phyloP scores from a whole-genome alignment of 2,888 invertebrate species.

The Cynaeus angustus region DNA sequence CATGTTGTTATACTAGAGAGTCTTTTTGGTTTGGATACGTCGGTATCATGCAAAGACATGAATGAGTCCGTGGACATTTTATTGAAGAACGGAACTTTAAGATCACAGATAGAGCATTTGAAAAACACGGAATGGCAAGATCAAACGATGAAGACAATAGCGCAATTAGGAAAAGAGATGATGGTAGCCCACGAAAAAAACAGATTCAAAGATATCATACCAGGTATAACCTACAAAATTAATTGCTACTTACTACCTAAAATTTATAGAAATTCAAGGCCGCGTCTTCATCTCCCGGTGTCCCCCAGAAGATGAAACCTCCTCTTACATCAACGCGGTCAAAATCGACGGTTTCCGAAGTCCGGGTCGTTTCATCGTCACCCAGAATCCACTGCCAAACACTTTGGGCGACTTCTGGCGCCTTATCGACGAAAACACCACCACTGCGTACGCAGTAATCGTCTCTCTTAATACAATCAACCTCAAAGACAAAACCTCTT shows the following conservation, averaged over 20 bases:
- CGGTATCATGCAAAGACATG: conserved; percentile 66
- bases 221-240: conserved; percentile 59
- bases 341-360: conserved; percentile 68
- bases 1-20: conserved; percentile 71
- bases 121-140: conserved; percentile 70
- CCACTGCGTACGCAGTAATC: conserved; percentile 63
- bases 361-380: conserved; percentile 69
- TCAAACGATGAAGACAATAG: conserved; percentile 63
- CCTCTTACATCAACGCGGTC: conserved; percentile 72
- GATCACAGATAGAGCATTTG: conserved; percentile 66
- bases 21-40: conserved; percentile 67
- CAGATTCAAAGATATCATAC: conserved; percentile 68
- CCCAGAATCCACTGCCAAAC: conserved; percentile 70
- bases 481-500: conserved; percentile 64
- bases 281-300: conserved; percentile 67
- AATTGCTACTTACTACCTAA: neutral
- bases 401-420: conserved; percentile 72
- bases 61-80: conserved; percentile 59
- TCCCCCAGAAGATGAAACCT: conserved; percentile 65
- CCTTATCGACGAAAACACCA: conserved; percentile 68
- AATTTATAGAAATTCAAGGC: conserved; percentile 60
- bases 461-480: conserved; percentile 69
- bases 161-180: conserved; percentile 22
- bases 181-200: conserved; percentile 64
- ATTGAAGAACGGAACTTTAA: conserved; percentile 59